Evolutionary conservation across 2,888 invertebrate species (phyloP).

Genomic region (Drosophila kanekoi): DNA sequence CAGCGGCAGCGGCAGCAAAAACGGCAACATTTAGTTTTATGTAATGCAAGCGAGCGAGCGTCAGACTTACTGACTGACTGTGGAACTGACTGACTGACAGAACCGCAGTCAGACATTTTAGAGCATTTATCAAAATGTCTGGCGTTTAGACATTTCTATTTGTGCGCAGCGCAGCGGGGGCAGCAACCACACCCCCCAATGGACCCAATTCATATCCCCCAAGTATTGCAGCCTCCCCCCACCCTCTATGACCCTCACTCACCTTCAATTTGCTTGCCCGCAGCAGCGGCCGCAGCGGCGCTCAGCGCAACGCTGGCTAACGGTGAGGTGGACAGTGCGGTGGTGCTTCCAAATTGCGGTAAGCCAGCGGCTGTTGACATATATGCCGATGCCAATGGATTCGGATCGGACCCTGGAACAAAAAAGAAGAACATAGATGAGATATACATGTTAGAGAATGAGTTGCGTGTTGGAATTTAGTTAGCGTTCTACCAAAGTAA

Average conservation of each 20-base stretch:
- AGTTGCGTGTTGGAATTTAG: slow-evolving; percentile 18
- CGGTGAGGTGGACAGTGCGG: slow-evolving; percentile 87
- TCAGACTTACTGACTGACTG: slow-evolving; percentile 4
- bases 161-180: slow-evolving; percentile 16
- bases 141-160: slow-evolving; percentile 74
- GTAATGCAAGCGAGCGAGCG: slow-evolving; percentile 15
- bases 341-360: slow-evolving; percentile 87
- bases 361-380: slow-evolving; percentile 86
- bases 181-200: slow-evolving; percentile 1
- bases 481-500: slow-evolving; percentile 34
- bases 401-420: slow-evolving; percentile 84
- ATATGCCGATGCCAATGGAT: slow-evolving; percentile 88
- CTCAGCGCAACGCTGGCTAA: slow-evolving; percentile 89
- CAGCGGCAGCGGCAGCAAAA: slow-evolving; percentile 14
- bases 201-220: slow-evolving; percentile 6
- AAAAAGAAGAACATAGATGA: slow-evolving; percentile 1
- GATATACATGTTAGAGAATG: background rate
- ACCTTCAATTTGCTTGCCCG: slow-evolving; percentile 97
- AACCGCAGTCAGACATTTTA: slow-evolving; percentile 67
- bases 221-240: background rate
- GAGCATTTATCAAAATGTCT: slow-evolving; percentile 80
- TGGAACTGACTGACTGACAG: slow-evolving; percentile 16
- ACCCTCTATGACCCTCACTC: slow-evolving; percentile 56
- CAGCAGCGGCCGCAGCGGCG: slow-evolving; percentile 91
- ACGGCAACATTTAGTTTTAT: slow-evolving; percentile 43